Evolutionary conservation across 2,888 invertebrate genomes (phyloP).

Genomic region (Cephus spinipes): DNA sequence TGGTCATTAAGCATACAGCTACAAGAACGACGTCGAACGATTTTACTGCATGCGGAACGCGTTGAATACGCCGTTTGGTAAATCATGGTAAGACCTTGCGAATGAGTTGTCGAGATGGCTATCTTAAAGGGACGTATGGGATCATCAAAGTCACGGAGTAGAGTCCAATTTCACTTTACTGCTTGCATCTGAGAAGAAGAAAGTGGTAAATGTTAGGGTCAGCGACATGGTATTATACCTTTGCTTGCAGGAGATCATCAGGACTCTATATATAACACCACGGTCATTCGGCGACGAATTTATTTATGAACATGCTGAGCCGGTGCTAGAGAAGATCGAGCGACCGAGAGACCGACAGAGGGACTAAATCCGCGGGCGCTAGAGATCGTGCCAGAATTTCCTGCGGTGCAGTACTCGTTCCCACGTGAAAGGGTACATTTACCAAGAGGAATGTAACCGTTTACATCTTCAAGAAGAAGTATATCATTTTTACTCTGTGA

Average conservation of each 20-base stretch:
- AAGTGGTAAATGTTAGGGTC: background rate
- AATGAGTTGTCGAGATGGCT: background rate
- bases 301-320: background rate
- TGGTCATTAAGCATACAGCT: background rate
- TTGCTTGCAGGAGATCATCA: background rate
- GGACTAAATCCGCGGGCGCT: background rate
- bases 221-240: background rate
- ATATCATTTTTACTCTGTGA: background rate
- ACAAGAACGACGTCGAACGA: background rate
- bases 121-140: background rate
- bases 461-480: background rate
- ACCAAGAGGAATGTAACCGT: background rate
- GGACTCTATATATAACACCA: background rate
- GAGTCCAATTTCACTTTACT: background rate
- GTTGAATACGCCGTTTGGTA: background rate
- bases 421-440: background rate
- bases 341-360: background rate
- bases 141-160: background rate
- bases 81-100: background rate
- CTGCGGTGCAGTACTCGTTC: background rate
- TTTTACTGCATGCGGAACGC: background rate
- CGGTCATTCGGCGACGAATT: conserved; percentile 9
- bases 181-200: background rate
- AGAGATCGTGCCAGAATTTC: background rate
- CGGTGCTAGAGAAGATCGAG: background rate